phyloP scores from a whole-genome alignment of 2,888 invertebrate genomes.

The Cheilosia scutellata region DNA sequence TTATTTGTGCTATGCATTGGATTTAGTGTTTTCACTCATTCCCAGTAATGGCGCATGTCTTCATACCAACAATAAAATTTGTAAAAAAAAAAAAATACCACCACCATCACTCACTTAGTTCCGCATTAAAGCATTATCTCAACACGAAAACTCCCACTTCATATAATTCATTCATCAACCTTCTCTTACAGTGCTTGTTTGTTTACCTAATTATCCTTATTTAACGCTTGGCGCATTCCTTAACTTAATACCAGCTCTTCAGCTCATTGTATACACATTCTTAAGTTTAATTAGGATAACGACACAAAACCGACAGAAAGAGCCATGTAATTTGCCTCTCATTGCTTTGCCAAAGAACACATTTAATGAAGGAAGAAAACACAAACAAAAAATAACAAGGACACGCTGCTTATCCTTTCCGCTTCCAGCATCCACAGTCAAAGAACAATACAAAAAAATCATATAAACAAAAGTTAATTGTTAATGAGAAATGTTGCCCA shows the following conservation, averaged over 20 bases:
- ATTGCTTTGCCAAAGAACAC: conserved; percentile 12
- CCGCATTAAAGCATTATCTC: not conserved
- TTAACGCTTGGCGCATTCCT: conserved; percentile 29
- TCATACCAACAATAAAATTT: no score
- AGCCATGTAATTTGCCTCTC: conserved; percentile 25
- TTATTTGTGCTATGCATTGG: no score
- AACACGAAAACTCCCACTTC: not conserved
- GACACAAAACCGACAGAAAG: conserved; percentile 27
- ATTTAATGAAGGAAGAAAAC: conserved; percentile 1
- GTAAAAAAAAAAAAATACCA: not conserved
- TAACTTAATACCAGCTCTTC: conserved; percentile 20
- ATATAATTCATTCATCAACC: conserved; percentile 5
- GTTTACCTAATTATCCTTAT: conserved; percentile 31
- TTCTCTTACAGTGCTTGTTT: conserved; percentile 20
- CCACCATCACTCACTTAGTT: conserved; percentile 4
- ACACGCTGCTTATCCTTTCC: not conserved
- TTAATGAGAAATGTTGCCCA: conserved; percentile 25
- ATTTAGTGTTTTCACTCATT: no score
- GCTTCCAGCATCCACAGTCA: not conserved
- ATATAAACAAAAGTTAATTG: conserved; percentile 40
- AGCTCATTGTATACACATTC: conserved; percentile 26
- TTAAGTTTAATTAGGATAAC: conserved; percentile 39
- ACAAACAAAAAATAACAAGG: not conserved
- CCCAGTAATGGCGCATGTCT: no score
- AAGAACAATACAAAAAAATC: conserved; percentile 26